These are phyloP conservation scores for Isoperla grammatica DNA, from an alignment of 2,888 invertebrate genomes.

Conservation along the genomic window DNA sequence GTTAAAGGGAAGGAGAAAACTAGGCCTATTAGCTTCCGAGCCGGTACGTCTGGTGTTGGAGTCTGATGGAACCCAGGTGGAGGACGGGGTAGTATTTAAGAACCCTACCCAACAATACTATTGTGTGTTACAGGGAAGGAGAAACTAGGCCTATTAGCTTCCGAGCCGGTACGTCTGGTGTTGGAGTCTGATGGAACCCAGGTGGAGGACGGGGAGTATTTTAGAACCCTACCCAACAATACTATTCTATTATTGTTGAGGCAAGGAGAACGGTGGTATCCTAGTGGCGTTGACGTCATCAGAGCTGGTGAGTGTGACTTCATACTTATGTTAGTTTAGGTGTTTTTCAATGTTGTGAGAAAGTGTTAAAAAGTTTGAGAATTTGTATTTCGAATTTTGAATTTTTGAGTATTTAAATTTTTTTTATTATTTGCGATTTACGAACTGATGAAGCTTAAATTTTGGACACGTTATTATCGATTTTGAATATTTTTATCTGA, in stretches of 20 bases:
- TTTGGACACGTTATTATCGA: no score
- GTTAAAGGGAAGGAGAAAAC: conserved; percentile 79
- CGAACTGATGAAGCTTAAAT: no score
- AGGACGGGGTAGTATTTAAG: conserved; percentile 95
- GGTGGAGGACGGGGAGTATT: conserved; percentile 94
- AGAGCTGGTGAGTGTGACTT: conserved; percentile 67
- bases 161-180: conserved; percentile 84
- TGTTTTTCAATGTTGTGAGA: no score
- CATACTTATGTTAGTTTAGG: no score
- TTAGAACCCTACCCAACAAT: conserved; percentile 87
- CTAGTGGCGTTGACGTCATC: conserved; percentile 90
- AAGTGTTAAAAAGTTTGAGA: no score
- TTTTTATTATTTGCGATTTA: no score
- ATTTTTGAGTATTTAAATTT: no score
- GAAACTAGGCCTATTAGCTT: conserved; percentile 80
- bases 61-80: conserved; percentile 94
- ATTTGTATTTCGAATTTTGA: no score
- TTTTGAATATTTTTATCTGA: no score
- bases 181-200: conserved; percentile 95
- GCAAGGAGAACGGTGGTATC: conserved; percentile 88
- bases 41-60: conserved; percentile 87
- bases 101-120: conserved; percentile 74
- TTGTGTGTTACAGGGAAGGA: conserved; percentile 63
- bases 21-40: conserved; percentile 80
- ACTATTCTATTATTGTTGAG: conserved; percentile 83